These are phyloP conservation scores for Cotesia vestalis DNA, from an alignment of 1,140 invertebrate genomes.

Conservation along the genomic window DNA sequence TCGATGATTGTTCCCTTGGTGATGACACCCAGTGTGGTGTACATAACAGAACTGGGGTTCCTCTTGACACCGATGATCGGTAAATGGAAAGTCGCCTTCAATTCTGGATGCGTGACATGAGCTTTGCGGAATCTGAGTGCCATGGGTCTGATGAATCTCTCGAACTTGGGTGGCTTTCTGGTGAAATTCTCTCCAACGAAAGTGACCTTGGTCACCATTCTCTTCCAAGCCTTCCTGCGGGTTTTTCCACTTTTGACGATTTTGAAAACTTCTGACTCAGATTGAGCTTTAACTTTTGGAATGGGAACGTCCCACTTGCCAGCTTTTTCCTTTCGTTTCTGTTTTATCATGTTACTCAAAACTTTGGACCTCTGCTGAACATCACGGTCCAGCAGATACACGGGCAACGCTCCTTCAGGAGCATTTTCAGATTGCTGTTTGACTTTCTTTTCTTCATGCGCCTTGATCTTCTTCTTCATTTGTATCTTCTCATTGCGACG, in stretches of 20 bases:
- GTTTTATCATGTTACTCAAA: conserved; percentile 99
- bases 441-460: conserved; percentile 89
- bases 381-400: conserved; percentile 96
- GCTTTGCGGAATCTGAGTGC: conserved; percentile 95
- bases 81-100: conserved; percentile 98
- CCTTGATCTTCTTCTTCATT: conserved; percentile 97
- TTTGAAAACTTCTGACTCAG: conserved; percentile 98
- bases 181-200: conserved; percentile 99
- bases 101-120: conserved; percentile 98
- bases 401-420: conserved; percentile 91
- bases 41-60: conserved; percentile 97
- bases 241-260: conserved; percentile 94
- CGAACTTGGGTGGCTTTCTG: conserved; percentile 98
- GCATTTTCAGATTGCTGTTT: conserved; percentile 86
- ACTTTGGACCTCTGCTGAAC: conserved; percentile 94
- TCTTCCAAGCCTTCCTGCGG: conserved; percentile 97
- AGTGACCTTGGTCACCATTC: conserved; percentile 99
- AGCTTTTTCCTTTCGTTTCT: conserved; percentile 99
- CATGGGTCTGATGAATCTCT: conserved; percentile 99
- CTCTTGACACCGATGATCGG: conserved; percentile 99
- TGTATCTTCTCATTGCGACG: conserved; percentile 98
- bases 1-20: conserved; percentile 98
- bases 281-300: conserved; percentile 96
- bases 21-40: conserved; percentile 96
- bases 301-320: conserved; percentile 99